Percentiles rank a stretch among this genome's conserved stretches.
These are phyloP conservation scores for Philotrypesis tridentata DNA, from an alignment of 1,140 invertebrate species.

Conservation along the genomic window DNA sequence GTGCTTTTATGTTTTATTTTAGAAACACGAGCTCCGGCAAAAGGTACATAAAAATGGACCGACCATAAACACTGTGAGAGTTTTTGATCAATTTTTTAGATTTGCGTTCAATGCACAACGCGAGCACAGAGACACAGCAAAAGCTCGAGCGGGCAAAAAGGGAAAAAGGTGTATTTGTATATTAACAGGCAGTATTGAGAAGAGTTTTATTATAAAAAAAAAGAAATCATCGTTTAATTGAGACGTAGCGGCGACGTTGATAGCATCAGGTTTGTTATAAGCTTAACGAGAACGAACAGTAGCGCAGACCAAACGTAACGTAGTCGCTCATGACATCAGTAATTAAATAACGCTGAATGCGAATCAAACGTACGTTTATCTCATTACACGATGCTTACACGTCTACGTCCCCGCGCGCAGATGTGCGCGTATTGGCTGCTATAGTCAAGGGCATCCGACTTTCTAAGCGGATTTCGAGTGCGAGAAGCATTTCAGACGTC, in stretches of 20 bases:
- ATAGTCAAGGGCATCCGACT: slow-evolving; percentile 45
- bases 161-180: neutral
- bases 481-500: slow-evolving; percentile 66
- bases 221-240: slow-evolving; percentile 40
- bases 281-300: neutral
- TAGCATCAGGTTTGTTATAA: neutral
- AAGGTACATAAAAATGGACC: neutral
- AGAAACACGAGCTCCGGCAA: neutral
- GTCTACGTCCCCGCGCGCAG: neutral
- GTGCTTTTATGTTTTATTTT: neutral
- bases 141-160: neutral
- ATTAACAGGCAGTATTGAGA: neutral
- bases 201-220: neutral
- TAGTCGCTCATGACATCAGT: slow-evolving; percentile 40
- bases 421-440: slow-evolving; percentile 13
- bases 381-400: slow-evolving; percentile 38
- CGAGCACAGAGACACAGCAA: neutral
- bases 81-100: neutral
- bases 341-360: slow-evolving; percentile 45
- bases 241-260: too few species aligned
- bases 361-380: slow-evolving; percentile 47
- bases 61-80: neutral
- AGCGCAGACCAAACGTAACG: slow-evolving; percentile 15
- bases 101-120: neutral
- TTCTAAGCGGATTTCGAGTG: slow-evolving; percentile 61